These are phyloP conservation scores for Enteromius thamalakanensis DNA, from an alignment of 2,797 vertebrate genomes.

Conservation along the genomic window DNA sequence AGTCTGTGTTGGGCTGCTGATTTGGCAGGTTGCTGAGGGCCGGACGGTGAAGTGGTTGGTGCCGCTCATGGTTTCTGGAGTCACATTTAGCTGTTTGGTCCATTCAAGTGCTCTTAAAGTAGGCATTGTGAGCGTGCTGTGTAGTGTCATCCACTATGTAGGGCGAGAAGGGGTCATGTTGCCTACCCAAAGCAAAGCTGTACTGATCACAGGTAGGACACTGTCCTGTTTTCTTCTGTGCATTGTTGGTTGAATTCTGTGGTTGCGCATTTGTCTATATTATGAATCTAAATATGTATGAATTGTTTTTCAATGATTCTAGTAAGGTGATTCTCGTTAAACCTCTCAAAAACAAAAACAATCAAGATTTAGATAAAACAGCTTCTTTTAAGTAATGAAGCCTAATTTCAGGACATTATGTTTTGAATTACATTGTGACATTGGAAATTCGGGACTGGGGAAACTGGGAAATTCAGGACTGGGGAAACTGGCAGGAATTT, in stretches of 20 bases:
- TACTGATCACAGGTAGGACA: slow-evolving; percentile 71
- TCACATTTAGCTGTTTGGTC: slow-evolving; percentile 9
- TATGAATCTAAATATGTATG: neutral
- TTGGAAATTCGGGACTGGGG: neutral
- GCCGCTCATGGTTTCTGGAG: slow-evolving; percentile 18
- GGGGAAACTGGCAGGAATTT: too few relatives aligned
- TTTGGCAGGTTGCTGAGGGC: neutral
- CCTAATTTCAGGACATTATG: neutral
- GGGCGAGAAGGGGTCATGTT: slow-evolving; percentile 42
- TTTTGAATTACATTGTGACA: neutral
- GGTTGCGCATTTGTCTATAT: neutral
- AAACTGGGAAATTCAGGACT: neutral
- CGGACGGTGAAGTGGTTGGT: neutral
- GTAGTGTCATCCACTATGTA: slow-evolving; percentile 37
- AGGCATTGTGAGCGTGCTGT: slow-evolving; percentile 40
- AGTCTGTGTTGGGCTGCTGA: slow-evolving; percentile 15
- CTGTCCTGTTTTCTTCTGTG: too few relatives aligned
- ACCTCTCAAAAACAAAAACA: neutral
- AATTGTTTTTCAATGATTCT: neutral
- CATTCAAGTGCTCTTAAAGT: slow-evolving; percentile 14
- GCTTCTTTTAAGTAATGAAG: neutral
- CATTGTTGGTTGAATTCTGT: neutral
- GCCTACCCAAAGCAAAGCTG: slow-evolving; percentile 40
- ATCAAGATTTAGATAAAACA: neutral
- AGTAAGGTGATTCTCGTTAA: neutral